Conservation (phyloP, 2,797 vertebrate genomes). For the Onychomys arenicola region DNA sequence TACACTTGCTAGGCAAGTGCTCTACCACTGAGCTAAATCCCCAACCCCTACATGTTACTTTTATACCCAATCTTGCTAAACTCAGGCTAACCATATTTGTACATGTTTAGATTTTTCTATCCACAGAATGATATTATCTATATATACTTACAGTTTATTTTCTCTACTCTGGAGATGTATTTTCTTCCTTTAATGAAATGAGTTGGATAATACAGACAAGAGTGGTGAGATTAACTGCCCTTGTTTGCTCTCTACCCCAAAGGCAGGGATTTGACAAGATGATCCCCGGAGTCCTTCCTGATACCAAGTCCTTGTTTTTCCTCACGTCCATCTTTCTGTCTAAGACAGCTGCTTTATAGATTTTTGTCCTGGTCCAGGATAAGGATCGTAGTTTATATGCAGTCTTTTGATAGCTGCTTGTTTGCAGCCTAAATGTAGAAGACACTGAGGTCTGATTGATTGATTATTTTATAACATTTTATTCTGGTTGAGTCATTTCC, state of each 20-base stretch:
- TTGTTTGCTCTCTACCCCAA: not conserved
- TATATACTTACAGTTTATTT: not conserved
- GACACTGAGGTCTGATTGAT: not conserved
- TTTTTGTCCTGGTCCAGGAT: not conserved
- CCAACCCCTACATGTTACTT: not conserved
- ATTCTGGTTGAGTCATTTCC: constrained; percentile 68
- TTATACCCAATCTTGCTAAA: constrained; percentile 25
- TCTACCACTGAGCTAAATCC: too few relatives aligned
- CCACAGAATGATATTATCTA: not conserved
- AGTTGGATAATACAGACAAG: not conserved
- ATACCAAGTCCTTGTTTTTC: constrained; percentile 26
- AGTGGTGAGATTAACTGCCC: not conserved
- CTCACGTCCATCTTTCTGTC: not conserved
- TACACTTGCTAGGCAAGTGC: too few relatives aligned
- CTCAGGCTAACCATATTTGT: constrained; percentile 24
- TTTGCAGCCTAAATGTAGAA: not conserved
- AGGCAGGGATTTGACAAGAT: not conserved
- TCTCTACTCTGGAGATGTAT: not conserved
- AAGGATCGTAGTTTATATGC: constrained; percentile 13
- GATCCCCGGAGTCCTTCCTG: not conserved
- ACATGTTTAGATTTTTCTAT: not conserved
- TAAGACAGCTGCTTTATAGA: not conserved
- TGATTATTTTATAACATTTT: constrained; percentile 41
- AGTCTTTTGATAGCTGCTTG: not conserved
- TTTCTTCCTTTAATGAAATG: not conserved